A percentile compares a stretch with the other conserved stretches of the same genome.
Conservation (phyloP, 2,797 vertebrate species). For the Semaprochilodus insignis region DNA sequence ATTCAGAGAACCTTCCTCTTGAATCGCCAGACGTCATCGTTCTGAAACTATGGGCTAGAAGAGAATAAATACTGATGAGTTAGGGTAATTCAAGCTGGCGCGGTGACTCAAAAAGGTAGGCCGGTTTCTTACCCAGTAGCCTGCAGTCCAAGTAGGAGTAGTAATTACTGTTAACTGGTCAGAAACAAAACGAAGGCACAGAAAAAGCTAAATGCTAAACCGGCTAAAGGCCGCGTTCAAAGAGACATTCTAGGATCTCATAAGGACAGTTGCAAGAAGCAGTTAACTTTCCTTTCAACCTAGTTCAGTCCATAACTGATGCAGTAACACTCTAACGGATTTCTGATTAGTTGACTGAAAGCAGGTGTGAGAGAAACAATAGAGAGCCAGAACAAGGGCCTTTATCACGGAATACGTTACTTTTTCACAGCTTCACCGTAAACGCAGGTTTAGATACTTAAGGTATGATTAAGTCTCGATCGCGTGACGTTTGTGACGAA, state of each 20-base stretch:
- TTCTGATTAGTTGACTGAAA: too few relatives aligned
- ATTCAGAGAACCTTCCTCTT: slow-evolving; percentile 39
- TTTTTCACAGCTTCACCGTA: too few relatives aligned
- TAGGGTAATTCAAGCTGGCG: background rate
- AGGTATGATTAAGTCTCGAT: too few relatives aligned
- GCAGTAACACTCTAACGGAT: too few relatives aligned
- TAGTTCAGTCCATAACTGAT: background rate
- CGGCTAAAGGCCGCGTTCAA: background rate
- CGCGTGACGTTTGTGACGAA: too few relatives aligned
- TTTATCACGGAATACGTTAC: too few relatives aligned
- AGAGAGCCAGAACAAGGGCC: too few relatives aligned
- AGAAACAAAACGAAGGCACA: background rate
- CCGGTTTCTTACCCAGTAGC: background rate
- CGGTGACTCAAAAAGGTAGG: background rate
- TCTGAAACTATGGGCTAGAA: background rate
- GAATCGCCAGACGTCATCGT: slow-evolving; percentile 38
- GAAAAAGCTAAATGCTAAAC: background rate
- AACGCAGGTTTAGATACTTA: too few relatives aligned
- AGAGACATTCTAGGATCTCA: too few relatives aligned
- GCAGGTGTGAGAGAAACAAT: too few relatives aligned
- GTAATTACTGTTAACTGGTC: background rate
- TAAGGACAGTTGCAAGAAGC: background rate
- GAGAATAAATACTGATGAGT: background rate
- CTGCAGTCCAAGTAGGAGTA: background rate
- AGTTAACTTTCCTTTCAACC: background rate